Evolutionary conservation across 2,888 invertebrate genomes (phyloP), one percentile per base, ranked within the genome.

Genomic region (Tachina grossa): DNA sequence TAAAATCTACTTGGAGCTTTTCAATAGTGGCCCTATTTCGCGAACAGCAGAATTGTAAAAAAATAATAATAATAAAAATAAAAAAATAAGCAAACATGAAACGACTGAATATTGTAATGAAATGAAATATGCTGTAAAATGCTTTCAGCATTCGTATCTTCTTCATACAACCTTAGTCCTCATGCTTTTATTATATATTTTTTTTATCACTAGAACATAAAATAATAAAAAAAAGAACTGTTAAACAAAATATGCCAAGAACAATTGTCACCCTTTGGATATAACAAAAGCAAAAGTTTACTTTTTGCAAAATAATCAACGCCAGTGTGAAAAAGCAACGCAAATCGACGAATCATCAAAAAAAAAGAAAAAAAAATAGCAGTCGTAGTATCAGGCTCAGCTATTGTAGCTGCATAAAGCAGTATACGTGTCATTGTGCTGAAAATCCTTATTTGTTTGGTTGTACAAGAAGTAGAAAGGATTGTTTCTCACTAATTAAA

Each of bases 401-500:
- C 3, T 19, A 31, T 31, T 31, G 49, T 49, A 14, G 59, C 31
- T 59, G 59, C 9, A 13, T 6, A 59, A 1, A 39, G 13, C 22
- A 8, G n/a, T n/a, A 59, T 8, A n/a, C 39, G 14, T 31, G 31
- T 39, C n/a, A 13, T 59, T 14, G 14, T 31, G 39, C 14, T 59
- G 14, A 59, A 13, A 59, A 8, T 59, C 59, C 39, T 14, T 39
- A 9, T 22, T 59, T 39, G 31, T 47, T 63, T 10, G 9, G 43
- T 63, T 39, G 14, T 43, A 14, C n/a, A 22, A 47, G 47, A 16
- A 59, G 59, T 49, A 41, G 19, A 13, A 22, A 19, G 55, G 65
- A 71, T 65, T 51, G 59, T 49, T 74, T 61, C n/a, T 49, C 69
- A 82, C 69, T 82, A 82, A 82, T 82, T 82, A 82, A 79, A 79